Evolutionary conservation across 2,888 invertebrate genomes (phyloP), one percentile per base, ranked within the genome.

Genomic region (Brachypalpus laphriformis): DNA sequence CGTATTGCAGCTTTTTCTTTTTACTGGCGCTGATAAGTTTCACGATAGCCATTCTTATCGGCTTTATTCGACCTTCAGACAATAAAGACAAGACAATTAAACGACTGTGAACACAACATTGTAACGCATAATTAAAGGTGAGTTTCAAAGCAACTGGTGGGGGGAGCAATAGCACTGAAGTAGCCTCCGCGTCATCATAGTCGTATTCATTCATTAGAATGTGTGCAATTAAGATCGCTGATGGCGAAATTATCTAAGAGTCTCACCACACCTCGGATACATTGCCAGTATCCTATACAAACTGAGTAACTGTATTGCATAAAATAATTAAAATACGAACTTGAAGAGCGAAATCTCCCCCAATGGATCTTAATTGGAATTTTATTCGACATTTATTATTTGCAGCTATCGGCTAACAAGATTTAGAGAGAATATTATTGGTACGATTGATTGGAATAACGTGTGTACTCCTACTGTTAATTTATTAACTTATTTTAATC

Each of bases 291-390:
- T 18, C 18, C 3, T 1, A 16, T 16, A n/a, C 11, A 7, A 5
- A 3, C n/a, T 5, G 7, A 16, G 8, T 0, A 4, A 18, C 14
- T 5, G n/a, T 6, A 8, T 3, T 18, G 47, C 18, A 18, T 11
- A 16, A 20, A 16, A 47, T 9, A 47, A 9, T 11, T 47, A 47
- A 47, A 18, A 47, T 20, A 20, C 47, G 20, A 47, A 20, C 47
- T 47, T 47, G 47, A 47, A 8, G 20, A 9, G 9, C 11, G 20
- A 25, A 71, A 59, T 71, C 22, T 59, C 47, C 18, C 47, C 11
- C 37, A 59, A 59, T 49, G 59, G 34, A 59, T 71, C 59, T 71
- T 49, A 49, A 71, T 71, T 49, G 18, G 37, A 71, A 37, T 25
- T 71, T 59, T 59, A 71, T 71, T 71, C 37, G 59, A 34, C 59